phyloP scores from a whole-genome alignment of 2,888 invertebrate species.

The Acanthopleura granulata region DNA sequence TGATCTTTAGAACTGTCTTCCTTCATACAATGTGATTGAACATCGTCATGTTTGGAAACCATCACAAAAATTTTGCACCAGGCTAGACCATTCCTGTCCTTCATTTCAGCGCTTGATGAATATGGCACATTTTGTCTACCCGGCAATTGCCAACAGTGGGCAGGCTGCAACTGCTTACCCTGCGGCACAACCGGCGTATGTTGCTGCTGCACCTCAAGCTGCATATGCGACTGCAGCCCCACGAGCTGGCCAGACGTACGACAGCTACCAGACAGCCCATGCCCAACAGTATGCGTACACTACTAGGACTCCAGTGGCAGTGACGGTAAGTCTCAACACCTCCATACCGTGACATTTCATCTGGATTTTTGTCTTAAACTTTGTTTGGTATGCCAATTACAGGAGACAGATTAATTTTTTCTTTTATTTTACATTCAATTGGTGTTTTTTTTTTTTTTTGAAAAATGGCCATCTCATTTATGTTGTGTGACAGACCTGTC shows the following conservation, averaged over 20 bases:
- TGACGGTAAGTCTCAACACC: conserved; percentile 44
- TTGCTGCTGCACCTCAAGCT: conserved; percentile 85
- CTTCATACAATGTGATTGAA: no score
- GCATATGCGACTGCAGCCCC: conserved; percentile 85
- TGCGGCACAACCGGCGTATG: conserved; percentile 86
- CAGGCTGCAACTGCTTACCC: conserved; percentile 82
- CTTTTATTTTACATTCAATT: no score
- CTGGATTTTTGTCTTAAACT: no score
- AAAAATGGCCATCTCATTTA: no score
- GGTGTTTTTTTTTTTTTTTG: no score
- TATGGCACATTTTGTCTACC: conserved; percentile 65
- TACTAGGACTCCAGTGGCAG: conserved; percentile 62
- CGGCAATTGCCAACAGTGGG: conserved; percentile 48
- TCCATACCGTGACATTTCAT: background rate
- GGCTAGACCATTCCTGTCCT: background rate
- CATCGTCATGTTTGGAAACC: no score
- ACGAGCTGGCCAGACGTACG: conserved; percentile 79
- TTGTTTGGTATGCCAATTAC: no score
- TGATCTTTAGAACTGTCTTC: no score
- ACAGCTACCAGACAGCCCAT: conserved; percentile 62
- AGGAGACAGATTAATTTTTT: no score
- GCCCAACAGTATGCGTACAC: conserved; percentile 65
- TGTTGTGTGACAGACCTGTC: no score
- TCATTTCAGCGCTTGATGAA: conserved; percentile 24
- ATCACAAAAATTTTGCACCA: no score